phyloP scores from a whole-genome alignment of 53 echinoderm and acorn worm genomes.

The Patiria pectinifera region DNA sequence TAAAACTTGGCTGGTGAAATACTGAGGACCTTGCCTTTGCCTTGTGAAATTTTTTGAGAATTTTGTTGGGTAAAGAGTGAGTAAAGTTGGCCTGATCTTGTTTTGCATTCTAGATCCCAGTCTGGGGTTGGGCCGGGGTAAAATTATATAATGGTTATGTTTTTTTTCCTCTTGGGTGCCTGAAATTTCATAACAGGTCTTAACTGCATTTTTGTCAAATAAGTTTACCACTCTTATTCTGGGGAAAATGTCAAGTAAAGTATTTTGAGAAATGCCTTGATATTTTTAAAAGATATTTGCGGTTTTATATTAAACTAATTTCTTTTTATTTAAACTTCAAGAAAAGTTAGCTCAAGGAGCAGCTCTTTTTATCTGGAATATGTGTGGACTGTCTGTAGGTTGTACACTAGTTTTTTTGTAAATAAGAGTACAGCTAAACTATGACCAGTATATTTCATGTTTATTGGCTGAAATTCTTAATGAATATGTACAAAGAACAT shows the following conservation, averaged over 20 bases:
- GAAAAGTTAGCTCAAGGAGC: background rate
- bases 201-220: too few relatives aligned
- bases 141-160: too few relatives aligned
- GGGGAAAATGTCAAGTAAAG: background rate
- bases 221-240: too few relatives aligned
- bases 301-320: background rate
- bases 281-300: background rate
- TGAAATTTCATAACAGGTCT: too few relatives aligned
- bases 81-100: too few relatives aligned
- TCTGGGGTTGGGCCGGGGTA: too few relatives aligned
- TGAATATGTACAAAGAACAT: slow-evolving; percentile 29
- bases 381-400: slow-evolving; percentile 19
- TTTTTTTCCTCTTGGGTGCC: too few relatives aligned
- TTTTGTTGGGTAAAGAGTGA: too few relatives aligned
- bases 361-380: slow-evolving; percentile 40
- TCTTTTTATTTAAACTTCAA: slow-evolving; percentile 38
- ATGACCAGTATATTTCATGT: slow-evolving; percentile 17
- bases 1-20: too few relatives aligned
- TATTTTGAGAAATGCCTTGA: background rate
- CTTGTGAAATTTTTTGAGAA: too few relatives aligned
- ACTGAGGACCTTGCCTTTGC: too few relatives aligned
- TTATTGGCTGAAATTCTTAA: slow-evolving; percentile 50
- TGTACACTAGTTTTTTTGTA: slow-evolving; percentile 37
- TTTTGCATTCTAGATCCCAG: too few relatives aligned
- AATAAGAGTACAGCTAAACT: slow-evolving; percentile 45